These are phyloP conservation scores for Todus mexicanus DNA, from an alignment of 2,797 vertebrate species.

Conservation along the genomic window DNA sequence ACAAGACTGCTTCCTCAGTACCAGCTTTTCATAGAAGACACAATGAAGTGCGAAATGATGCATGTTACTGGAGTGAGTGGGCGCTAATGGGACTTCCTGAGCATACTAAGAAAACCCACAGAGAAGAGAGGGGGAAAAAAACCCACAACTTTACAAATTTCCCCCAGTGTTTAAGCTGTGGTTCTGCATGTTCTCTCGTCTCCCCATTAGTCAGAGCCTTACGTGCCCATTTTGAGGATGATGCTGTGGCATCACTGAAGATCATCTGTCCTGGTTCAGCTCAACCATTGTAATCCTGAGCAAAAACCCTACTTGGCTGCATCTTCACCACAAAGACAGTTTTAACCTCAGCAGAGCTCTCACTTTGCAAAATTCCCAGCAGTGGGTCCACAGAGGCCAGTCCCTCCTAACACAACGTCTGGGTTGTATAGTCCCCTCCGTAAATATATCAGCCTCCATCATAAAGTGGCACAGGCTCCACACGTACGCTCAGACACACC, in stretches of 20 bases:
- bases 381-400: neutral
- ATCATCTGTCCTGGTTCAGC: neutral
- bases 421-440: neutral
- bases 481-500: neutral
- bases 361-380: neutral
- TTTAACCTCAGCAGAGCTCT: neutral
- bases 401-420: neutral
- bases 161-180: neutral
- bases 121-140: neutral
- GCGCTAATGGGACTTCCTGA: conserved; percentile 60
- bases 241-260: neutral
- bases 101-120: conserved; percentile 9
- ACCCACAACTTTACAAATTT: neutral
- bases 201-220: neutral
- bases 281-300: neutral
- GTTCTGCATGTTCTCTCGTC: neutral
- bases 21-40: conserved; percentile 52
- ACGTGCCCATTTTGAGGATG: rapidly evolving
- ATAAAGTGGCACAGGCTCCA: neutral
- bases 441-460: neutral
- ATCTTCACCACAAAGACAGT: neutral
- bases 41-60: conserved; percentile 44
- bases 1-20: conserved; percentile 31
- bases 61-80: conserved; percentile 57
- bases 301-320: neutral